phyloP scores from a whole-genome alignment of 1,140 invertebrate genomes.

The Mesaphorura yosii region DNA sequence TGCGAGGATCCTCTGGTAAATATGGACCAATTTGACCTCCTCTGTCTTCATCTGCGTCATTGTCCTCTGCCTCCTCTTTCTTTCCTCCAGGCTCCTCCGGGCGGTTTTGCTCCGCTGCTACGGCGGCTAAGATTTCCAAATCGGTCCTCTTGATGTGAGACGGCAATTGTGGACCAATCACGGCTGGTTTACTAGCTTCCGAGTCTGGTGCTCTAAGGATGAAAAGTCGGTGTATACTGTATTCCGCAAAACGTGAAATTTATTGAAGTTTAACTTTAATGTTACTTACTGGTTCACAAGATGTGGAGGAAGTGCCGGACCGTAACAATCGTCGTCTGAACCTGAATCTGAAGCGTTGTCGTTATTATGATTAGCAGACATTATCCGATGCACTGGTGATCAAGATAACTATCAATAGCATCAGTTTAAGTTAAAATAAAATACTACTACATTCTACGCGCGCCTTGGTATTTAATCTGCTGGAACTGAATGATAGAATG shows the following conservation, averaged over 20 bases:
- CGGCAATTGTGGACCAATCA: slow-evolving; percentile 6
- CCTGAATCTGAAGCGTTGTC: slow-evolving; percentile 40
- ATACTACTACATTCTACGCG: too few relatives aligned
- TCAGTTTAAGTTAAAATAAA: too few relatives aligned
- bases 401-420: too few relatives aligned
- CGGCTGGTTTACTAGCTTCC: not conserved
- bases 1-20: slow-evolving; percentile 28
- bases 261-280: not conserved
- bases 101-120: not conserved
- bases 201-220: not conserved
- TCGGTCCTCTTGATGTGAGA: too few relatives aligned
- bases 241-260: not conserved
- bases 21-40: slow-evolving; percentile 21
- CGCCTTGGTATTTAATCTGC: too few relatives aligned
- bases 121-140: not conserved
- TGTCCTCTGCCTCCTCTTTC: not conserved
- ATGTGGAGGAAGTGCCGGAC: slow-evolving; percentile 24
- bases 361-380: too few relatives aligned
- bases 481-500: too few relatives aligned
- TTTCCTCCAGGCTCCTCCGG: not conserved
- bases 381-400: too few relatives aligned
- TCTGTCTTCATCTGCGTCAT: slow-evolving; percentile 11
- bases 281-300: not conserved
- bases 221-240: not conserved
- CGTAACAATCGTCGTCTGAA: slow-evolving; percentile 39